Conservation (phyloP, 2,113 vertebrate species). For the Trichechus manatus region DNA sequence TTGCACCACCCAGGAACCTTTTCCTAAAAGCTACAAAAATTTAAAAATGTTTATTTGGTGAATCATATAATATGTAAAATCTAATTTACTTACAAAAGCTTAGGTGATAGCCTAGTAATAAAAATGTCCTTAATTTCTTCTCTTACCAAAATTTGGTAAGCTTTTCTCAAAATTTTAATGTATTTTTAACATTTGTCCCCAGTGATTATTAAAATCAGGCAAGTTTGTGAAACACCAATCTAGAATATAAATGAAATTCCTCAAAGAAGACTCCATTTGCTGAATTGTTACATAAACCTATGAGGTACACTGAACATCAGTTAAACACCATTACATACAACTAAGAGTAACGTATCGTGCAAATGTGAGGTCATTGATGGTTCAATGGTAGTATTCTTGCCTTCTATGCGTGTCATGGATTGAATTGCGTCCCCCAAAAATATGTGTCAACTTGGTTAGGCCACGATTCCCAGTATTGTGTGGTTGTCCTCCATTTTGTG, state of each 20-base stretch:
- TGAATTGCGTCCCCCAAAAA: too few species aligned
- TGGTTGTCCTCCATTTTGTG: too few species aligned
- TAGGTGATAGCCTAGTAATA: background rate
- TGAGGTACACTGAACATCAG: background rate
- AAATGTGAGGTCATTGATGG: background rate
- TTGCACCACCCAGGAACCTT: too few species aligned
- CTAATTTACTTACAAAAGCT: background rate
- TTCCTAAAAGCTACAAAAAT: background rate
- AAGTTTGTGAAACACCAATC: background rate
- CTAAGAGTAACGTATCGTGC: background rate
- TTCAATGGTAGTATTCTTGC: background rate
- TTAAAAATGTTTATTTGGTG: background rate
- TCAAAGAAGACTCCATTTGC: background rate
- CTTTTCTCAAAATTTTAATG: background rate
- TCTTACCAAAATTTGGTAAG: background rate
- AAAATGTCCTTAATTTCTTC: background rate
- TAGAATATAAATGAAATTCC: background rate
- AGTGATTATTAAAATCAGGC: constrained; percentile 28
- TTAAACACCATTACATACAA: background rate
- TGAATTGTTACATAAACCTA: background rate
- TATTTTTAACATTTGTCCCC: background rate
- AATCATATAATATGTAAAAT: background rate
- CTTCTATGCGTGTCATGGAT: background rate
- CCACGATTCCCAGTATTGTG: too few species aligned
- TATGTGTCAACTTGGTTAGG: too few species aligned